Percentiles rank a stretch among this genome's conserved stretches.
Evolutionary conservation across 2,888 invertebrate species (phyloP).

Genomic region (Prosapia bicincta): DNA sequence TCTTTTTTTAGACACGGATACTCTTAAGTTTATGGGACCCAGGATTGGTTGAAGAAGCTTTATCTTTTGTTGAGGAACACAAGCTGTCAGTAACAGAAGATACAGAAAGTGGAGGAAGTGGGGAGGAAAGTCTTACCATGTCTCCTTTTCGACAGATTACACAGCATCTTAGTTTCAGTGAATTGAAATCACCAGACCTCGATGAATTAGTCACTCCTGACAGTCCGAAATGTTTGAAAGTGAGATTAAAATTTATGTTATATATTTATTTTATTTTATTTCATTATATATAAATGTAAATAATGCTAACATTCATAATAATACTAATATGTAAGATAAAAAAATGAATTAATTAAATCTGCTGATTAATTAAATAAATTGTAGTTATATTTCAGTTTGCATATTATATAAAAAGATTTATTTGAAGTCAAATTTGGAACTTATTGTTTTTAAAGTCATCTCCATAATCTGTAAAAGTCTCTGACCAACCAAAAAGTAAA

Average conservation of each 20-base stretch:
- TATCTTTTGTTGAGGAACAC: constrained; percentile 77
- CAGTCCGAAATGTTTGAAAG: constrained; percentile 49
- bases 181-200: constrained; percentile 67
- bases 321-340: too few species aligned
- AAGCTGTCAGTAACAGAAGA: constrained; percentile 49
- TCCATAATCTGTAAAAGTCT: too few species aligned
- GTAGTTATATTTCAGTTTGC: too few species aligned
- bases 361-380: too few species aligned
- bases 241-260: constrained; percentile 1
- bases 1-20: constrained; percentile 58
- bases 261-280: not conserved
- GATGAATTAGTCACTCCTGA: constrained; percentile 67
- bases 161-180: constrained; percentile 66
- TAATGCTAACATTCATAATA: too few species aligned
- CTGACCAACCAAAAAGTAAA: too few species aligned
- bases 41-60: constrained; percentile 77
- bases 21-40: constrained; percentile 83
- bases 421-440: too few species aligned
- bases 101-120: constrained; percentile 9
- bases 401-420: too few species aligned
- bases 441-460: too few species aligned
- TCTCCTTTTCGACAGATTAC: constrained; percentile 75
- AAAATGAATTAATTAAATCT: too few species aligned
- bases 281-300: too few species aligned
- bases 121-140: constrained; percentile 46